Base-by-base conservation (phyloP, 1,140 invertebrate genomes). In the Mesaphorura yosii region DNA sequence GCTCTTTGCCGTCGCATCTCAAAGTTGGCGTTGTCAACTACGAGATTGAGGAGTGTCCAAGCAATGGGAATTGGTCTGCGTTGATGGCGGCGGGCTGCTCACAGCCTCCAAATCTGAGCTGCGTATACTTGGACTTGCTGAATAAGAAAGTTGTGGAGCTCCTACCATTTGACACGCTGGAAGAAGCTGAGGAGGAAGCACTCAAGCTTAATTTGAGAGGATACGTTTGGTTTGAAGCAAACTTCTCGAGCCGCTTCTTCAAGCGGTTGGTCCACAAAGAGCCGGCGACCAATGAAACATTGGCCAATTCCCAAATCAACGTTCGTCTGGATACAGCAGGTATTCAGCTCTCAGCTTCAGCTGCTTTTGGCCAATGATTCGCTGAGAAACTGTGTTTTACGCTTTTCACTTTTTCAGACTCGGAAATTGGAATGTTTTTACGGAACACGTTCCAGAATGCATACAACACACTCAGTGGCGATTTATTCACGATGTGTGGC, bases 311-410 rank as follows among this genome's bases (percentile, higher is more conserved):
- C 38, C 73, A 78, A 53, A 75, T 87, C 6, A 68, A 73, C 54
- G 70, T 86, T 3, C 80, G 75, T 67, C 64, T 87, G 27, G 83
- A 88, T 62, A 81, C 79, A 75, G 77, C 79, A 47, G 76, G 83
- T 84, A 3, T 65, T 60, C 38, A 53, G 63, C 23, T 28, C 15
- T 25, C n/a, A n/a, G n/a, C n/a, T n/a, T n/a, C n/a, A n/a, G n/a
- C n/a, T n/a, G n/a, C n/a, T n/a, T n/a, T n/a, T n/a, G n/a, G n/a
- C n/a, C n/a, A n/a, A n/a, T n/a, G n/a, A n/a, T n/a, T n/a, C n/a
- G n/a, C n/a, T n/a, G n/a, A n/a, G n/a, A n/a, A n/a, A n/a, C n/a
- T n/a, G n/a, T n/a, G n/a, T n/a, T n/a, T n/a, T n/a, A n/a, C n/a
- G n/a, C n/a, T n/a, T n/a, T n/a, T n/a, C n/a, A n/a, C n/a, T n/a